Base-by-base conservation (phyloP, 2,113 vertebrate species). In the Cebus imitator region DNA sequence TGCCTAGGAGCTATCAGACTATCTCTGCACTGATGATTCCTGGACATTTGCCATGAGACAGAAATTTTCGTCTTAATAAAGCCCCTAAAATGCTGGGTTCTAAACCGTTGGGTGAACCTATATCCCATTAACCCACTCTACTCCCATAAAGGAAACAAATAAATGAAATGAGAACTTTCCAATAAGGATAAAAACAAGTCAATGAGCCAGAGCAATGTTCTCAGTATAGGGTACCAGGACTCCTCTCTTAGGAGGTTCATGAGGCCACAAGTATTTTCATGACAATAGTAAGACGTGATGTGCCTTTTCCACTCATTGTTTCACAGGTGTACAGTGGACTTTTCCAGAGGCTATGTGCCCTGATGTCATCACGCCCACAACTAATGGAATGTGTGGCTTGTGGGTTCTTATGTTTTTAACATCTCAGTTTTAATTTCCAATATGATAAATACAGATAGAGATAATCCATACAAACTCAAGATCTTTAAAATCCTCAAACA, bases 1-100 rank as follows among this genome's bases (percentile, higher is more conserved):
- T 4, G 61, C 30, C 35, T 5, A 35, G n/a, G 72, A 52, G 45
- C 55, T 17, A 9, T 64, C 23, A 0, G 0, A 5, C 0, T 0
- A 52, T 16, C 80, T 45, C 79, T 16, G 5, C 23, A 57, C 55
- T 32, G 14, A 14, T 37, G 16, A 1, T 7, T 37, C 21, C 40
- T 25, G 8, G 68, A 73, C 1, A 68, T 25, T 64, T 16, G 85
- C 40, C 4, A 2, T 4, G 48, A 48, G 16, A 48, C 23, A 84
- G 68, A 88, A 45, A 5, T 66, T 30, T 8, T 43, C 14, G n/a
- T 72, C 61, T 32, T 37, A 27, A 30, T 80, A 37, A n/a, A 35
- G 10, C 13, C 72, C 55, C 61, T 48, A n/a, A 73, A 79, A 73
- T 30, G 21, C 0, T 61, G 35, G 9, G 25, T 87, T 85, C 73